Percentiles rank a stretch among this genome's conserved stretches.
phyloP scores from a whole-genome alignment of 2,888 invertebrate species.

The Laspeyria flexula region DNA sequence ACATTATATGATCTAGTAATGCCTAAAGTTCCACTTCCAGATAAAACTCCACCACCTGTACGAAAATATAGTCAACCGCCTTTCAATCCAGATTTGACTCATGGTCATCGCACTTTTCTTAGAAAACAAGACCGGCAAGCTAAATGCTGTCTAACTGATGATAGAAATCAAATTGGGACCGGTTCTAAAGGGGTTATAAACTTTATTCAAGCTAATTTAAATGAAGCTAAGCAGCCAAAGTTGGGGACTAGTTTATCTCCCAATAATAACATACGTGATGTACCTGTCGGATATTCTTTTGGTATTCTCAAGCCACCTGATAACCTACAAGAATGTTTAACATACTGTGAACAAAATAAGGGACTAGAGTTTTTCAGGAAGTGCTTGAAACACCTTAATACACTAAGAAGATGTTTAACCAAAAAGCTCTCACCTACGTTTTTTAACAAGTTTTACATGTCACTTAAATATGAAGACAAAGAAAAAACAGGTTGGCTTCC shows the following conservation, averaged over 20 bases:
- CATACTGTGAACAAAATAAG: constrained; percentile 62
- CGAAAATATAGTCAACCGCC: constrained; percentile 71
- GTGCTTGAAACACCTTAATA: constrained; percentile 78
- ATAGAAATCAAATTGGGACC: constrained; percentile 65
- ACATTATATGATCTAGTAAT: constrained; percentile 71
- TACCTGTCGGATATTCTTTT: constrained; percentile 77
- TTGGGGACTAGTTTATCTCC: constrained; percentile 76
- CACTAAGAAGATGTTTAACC: constrained; percentile 63
- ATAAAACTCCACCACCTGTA: constrained; percentile 60
- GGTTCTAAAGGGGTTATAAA: constrained; percentile 63
- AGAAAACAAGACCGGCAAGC: constrained; percentile 80
- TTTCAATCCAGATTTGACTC: constrained; percentile 72
- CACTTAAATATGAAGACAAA: constrained; percentile 67
- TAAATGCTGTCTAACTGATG: constrained; percentile 74
- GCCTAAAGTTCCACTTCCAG: constrained; percentile 67
- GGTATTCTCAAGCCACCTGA: constrained; percentile 75
- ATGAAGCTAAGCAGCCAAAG: constrained; percentile 60
- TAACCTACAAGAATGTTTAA: constrained; percentile 75
- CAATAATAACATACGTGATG: constrained; percentile 75
- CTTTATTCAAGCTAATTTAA: constrained; percentile 72
- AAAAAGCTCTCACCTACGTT: constrained; percentile 64
- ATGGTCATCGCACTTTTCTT: constrained; percentile 70
- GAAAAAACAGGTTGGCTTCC: constrained; percentile 77
- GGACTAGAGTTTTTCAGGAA: constrained; percentile 69
- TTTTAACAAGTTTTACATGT: constrained; percentile 62